These are phyloP conservation scores for Setophaga coronata DNA, from an alignment of 2,113 vertebrate genomes.

Conservation along the genomic window DNA sequence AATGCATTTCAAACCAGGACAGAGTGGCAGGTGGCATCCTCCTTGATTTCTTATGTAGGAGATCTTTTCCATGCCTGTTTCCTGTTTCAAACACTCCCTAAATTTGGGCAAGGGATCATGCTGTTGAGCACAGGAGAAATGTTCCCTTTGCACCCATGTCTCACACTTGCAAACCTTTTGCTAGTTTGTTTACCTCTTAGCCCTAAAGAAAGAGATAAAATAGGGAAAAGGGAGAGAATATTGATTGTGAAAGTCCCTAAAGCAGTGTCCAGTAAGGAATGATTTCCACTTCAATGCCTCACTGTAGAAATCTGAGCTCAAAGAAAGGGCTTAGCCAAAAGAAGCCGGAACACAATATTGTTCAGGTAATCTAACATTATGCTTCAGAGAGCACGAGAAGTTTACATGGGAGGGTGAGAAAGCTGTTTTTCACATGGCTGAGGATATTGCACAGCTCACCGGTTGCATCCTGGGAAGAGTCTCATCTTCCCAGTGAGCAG, in stretches of 20 bases:
- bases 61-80: not conserved
- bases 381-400: not conserved
- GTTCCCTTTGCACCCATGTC: not conserved
- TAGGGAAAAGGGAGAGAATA: not conserved
- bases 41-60: not conserved
- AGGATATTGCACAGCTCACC: not conserved
- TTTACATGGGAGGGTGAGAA: slow-evolving; percentile 4
- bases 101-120: not conserved
- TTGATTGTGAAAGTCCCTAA: not conserved
- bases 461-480: not conserved
- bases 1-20: not conserved
- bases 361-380: not conserved
- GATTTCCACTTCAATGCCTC: not conserved
- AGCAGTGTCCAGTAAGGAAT: not conserved
- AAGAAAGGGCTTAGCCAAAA: not conserved
- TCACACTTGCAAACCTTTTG: not conserved
- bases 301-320: not conserved
- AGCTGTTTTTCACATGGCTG: not conserved
- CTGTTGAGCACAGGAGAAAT: not conserved
- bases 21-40: accelerated
- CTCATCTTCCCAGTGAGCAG: not conserved
- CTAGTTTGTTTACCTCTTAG: not conserved
- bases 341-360: not conserved
- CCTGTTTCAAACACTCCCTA: not conserved
- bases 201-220: not conserved